Percentiles rank a stretch among this genome's conserved stretches.
These are phyloP conservation scores for Solenodon paradoxus DNA, from an alignment of 2,113 vertebrate genomes.

Conservation along the genomic window DNA sequence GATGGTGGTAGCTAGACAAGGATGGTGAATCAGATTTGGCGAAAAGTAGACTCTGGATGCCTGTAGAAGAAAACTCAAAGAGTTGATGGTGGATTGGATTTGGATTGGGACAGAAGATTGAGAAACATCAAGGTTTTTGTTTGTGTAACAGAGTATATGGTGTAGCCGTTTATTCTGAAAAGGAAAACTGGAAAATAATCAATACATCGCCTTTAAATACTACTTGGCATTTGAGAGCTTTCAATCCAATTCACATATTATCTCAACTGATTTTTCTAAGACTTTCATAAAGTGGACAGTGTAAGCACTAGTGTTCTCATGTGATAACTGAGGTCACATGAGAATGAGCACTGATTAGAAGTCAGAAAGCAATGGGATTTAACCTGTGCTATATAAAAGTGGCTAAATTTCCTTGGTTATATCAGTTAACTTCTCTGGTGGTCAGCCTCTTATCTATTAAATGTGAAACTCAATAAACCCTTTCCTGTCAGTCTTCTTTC, in stretches of 20 bases:
- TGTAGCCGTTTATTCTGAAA: background rate
- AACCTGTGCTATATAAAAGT: background rate
- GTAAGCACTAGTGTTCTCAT: background rate
- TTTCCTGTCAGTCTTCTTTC: background rate
- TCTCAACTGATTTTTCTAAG: background rate
- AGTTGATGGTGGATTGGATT: background rate
- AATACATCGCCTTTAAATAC: background rate
- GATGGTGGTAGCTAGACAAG: background rate
- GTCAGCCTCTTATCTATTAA: background rate
- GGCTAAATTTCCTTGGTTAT: background rate
- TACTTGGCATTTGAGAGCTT: background rate
- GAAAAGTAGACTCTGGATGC: background rate
- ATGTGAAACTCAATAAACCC: background rate
- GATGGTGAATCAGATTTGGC: background rate
- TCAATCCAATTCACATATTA: background rate
- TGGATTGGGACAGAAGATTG: background rate
- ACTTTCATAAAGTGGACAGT: background rate
- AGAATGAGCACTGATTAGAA: background rate
- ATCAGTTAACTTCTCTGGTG: background rate
- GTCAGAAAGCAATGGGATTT: background rate
- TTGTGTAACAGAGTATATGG: background rate
- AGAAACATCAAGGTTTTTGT: background rate
- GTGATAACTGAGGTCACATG: background rate
- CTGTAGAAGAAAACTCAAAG: background rate
- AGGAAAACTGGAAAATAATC: background rate